phyloP scores from a whole-genome alignment of 2,113 vertebrate genomes.

The Cochlearius cochlearius region DNA sequence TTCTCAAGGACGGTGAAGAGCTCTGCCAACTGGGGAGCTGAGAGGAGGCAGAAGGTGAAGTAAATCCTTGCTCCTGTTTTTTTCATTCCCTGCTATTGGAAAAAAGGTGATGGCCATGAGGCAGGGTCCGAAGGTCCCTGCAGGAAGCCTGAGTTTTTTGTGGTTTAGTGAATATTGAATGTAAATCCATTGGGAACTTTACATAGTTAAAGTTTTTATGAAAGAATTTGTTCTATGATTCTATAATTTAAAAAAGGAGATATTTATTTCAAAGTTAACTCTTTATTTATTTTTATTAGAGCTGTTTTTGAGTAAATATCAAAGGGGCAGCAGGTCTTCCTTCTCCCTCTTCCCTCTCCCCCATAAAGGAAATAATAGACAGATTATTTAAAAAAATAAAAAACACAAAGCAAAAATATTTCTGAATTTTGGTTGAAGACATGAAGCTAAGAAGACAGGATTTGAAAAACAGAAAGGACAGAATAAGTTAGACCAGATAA shows the following conservation, averaged over 20 bases:
- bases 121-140: not conserved
- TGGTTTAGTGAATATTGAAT: not conserved
- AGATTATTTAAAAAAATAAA: not conserved
- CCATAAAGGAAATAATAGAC: not conserved
- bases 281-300: not conserved
- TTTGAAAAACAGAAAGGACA: not conserved
- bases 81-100: not conserved
- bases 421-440: not conserved
- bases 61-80: not conserved
- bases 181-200: not conserved
- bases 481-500: not conserved
- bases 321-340: not conserved
- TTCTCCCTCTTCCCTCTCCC: not conserved
- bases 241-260: not conserved
- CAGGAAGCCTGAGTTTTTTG: rapidly evolving
- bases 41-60: not conserved
- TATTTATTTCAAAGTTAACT: not conserved
- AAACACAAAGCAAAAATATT: not conserved
- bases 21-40: not conserved
- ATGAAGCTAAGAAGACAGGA: not conserved
- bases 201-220: not conserved
- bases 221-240: not conserved
- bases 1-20: not conserved
- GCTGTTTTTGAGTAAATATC: not conserved
- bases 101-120: not conserved